Conservation (phyloP, 2,113 vertebrate species). For the Ovis aries region DNA sequence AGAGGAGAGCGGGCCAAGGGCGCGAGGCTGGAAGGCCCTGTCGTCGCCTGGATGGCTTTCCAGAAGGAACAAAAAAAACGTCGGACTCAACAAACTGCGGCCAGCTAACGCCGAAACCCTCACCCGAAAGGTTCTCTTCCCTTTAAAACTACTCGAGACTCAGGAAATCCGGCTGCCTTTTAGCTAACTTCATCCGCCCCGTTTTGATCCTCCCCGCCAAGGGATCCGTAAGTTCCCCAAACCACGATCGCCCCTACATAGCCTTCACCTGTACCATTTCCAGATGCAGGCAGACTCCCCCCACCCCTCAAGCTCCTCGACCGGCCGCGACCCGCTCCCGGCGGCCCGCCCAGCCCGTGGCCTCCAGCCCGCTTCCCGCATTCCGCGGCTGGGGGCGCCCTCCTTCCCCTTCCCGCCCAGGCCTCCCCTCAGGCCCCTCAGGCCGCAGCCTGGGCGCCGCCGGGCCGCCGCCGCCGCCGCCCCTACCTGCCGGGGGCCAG, state of each 20-base stretch:
- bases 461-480: too few relatives aligned
- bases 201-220: neutral
- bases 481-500: slow-evolving; percentile 48
- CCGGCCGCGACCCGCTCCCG: too few relatives aligned
- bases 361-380: neutral
- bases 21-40: slow-evolving; percentile 50
- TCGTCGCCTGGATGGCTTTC: neutral
- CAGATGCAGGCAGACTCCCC: neutral
- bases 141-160: neutral
- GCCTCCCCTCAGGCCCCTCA: neutral
- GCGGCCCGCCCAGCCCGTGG: neutral
- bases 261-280: neutral
- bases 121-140: neutral
- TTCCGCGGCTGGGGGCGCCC: neutral
- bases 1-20: neutral
- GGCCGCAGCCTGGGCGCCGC: neutral
- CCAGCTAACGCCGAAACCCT: neutral
- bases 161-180: slow-evolving; percentile 50
- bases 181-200: neutral
- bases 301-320: neutral
- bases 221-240: neutral
- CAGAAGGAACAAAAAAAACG: slow-evolving; percentile 31
- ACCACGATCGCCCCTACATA: neutral
- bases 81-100: neutral
- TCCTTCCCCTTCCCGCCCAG: neutral